A percentile compares a stretch with the other conserved stretches of the same genome.
Conservation (phyloP, 2,797 vertebrate species). For the Rhinatrema bivittatum region DNA sequence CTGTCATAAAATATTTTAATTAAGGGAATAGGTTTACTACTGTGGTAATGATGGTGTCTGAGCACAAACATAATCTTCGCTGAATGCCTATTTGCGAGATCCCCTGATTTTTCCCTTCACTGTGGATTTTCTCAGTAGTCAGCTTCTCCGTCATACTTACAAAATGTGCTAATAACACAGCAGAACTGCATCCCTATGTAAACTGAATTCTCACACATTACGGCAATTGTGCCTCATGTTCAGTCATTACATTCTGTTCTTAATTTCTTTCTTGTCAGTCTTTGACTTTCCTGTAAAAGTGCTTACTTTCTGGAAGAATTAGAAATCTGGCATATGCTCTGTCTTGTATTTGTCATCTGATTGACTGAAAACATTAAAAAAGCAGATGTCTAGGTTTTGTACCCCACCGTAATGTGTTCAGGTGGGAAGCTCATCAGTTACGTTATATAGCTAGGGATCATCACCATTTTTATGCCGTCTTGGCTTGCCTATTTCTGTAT, state of each 20-base stretch:
- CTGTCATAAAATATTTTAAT: constrained; percentile 12
- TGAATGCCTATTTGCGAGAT: constrained; percentile 1
- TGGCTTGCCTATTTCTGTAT: too few relatives aligned
- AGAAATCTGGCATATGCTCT: neutral
- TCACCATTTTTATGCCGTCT: too few relatives aligned
- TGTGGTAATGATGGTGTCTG: neutral
- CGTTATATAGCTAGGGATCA: too few relatives aligned
- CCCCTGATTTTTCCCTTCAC: constrained; percentile 7
- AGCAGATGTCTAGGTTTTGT: too few relatives aligned
- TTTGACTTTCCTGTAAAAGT: neutral
- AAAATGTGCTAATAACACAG: constrained; percentile 14
- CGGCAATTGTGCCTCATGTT: neutral
- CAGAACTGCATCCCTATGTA: constrained; percentile 8
- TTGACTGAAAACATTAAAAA: too few relatives aligned
- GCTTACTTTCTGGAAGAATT: neutral
- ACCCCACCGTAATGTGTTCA: too few relatives aligned
- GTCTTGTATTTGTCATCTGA: too few relatives aligned
- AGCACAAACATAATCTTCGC: too few relatives aligned
- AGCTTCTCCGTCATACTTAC: constrained; percentile 18
- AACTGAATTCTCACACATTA: constrained; percentile 2
- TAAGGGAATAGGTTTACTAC: constrained; percentile 10
- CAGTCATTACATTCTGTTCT: neutral
- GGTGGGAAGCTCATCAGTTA: too few relatives aligned
- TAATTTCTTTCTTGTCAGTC: neutral
- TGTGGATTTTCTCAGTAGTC: constrained; percentile 18